These are phyloP conservation scores for Platalea minor DNA, from an alignment of 2,797 vertebrate species.

Conservation along the genomic window DNA sequence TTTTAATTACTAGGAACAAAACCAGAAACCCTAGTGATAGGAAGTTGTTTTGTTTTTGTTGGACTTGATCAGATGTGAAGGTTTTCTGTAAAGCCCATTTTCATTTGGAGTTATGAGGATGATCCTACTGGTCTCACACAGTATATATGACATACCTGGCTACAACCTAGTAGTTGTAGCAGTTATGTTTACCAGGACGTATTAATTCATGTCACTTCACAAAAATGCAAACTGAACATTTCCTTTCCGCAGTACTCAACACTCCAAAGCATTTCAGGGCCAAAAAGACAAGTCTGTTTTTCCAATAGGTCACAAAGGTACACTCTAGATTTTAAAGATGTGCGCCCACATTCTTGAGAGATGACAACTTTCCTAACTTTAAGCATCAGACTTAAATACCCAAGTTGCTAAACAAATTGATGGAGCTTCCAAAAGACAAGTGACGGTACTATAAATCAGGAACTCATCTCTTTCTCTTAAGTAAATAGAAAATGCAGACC, in stretches of 20 bases:
- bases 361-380: not conserved
- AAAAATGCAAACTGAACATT: not conserved
- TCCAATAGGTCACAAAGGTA: not conserved
- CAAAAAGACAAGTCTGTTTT: not conserved
- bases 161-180: not conserved
- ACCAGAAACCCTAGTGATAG: not conserved
- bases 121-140: not conserved
- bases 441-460: not conserved
- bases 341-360: not conserved
- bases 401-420: not conserved
- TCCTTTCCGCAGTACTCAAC: not conserved
- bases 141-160: not conserved
- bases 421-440: not conserved
- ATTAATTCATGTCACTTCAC: not conserved
- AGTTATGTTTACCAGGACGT: not conserved
- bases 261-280: not conserved
- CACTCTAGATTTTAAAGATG: not conserved
- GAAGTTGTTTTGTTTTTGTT: not conserved
- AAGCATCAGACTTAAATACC: not conserved
- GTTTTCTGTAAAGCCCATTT: not conserved
- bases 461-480: not conserved
- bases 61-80: not conserved
- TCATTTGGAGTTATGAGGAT: not conserved
- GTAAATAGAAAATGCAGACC: not conserved
- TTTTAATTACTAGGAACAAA: not conserved